Evolutionary conservation across 37 sponge, comb jelly and placozoan species (phyloP).

Genomic region (Bolinopsis microptera): DNA sequence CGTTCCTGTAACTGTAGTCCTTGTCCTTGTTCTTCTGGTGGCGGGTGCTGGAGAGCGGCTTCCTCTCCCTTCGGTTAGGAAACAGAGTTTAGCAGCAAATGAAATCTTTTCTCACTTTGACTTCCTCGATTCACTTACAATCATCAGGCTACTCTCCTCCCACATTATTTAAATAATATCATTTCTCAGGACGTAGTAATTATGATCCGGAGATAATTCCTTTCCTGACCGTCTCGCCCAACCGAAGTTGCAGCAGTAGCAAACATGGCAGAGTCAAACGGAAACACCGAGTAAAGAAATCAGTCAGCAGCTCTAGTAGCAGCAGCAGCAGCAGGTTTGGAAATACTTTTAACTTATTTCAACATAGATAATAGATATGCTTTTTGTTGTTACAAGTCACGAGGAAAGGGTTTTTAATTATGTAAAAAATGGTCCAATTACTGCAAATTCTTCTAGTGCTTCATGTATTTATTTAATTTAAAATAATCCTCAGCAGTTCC

Average conservation of each 20-base stretch:
- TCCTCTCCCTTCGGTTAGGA: background rate
- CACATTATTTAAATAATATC: background rate
- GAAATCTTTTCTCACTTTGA: no score
- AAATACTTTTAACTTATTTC: background rate
- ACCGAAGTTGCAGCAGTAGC: background rate
- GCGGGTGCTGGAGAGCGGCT: background rate
- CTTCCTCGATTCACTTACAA: no score
- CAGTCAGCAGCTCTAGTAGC: background rate
- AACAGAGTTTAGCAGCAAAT: no score
- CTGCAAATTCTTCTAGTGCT: background rate
- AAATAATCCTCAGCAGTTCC: background rate
- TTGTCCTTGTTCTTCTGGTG: background rate
- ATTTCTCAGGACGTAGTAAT: background rate
- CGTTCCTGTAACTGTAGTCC: background rate
- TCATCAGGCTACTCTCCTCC: no score
- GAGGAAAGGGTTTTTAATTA: background rate
- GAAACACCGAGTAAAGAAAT: background rate
- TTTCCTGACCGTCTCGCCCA: background rate
- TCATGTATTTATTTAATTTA: background rate
- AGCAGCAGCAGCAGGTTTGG: background rate
- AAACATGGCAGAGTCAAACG: background rate
- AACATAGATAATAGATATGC: background rate
- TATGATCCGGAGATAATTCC: background rate
- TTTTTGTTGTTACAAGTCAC: no score
- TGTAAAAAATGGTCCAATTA: background rate